These are phyloP conservation scores for Gadus macrocephalus DNA, from an alignment of 2,113 vertebrate genomes.

Conservation along the genomic window DNA sequence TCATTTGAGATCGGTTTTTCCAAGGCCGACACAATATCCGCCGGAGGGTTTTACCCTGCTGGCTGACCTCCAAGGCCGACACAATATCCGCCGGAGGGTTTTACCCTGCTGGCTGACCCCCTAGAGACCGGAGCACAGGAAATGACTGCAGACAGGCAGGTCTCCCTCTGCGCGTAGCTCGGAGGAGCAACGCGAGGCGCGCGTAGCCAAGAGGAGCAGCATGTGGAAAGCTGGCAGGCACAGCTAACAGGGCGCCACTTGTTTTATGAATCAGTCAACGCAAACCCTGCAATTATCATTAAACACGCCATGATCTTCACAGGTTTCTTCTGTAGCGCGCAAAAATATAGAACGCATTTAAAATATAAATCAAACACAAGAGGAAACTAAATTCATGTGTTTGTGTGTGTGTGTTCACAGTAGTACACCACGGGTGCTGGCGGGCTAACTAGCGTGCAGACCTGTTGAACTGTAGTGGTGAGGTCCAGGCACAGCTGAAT, in stretches of 20 bases:
- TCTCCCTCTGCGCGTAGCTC: conserved; percentile 39
- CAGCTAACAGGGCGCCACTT: conserved; percentile 40
- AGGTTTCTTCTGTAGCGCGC: conserved; percentile 57
- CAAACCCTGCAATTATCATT: conserved; percentile 44
- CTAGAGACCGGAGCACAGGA: conserved; percentile 2
- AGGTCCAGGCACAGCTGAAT: conserved; percentile 96
- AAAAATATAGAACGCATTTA: conserved; percentile 25
- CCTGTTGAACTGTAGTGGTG: conserved; percentile 97
- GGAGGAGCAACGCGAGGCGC: conserved; percentile 55
- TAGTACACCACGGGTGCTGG: conserved; percentile 18
- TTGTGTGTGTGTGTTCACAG: conserved; percentile 16
- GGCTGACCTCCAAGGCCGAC: too few relatives aligned
- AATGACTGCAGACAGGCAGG: conserved; percentile 32
- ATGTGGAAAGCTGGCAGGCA: conserved; percentile 51
- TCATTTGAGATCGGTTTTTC: too few relatives aligned
- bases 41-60: too few relatives aligned
- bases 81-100: too few relatives aligned
- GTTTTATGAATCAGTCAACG: conserved; percentile 61
- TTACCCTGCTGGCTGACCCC: too few relatives aligned
- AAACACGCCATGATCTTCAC: conserved; percentile 36
- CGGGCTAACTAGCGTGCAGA: conserved; percentile 62
- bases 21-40: too few relatives aligned
- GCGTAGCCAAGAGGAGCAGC: conserved; percentile 49
- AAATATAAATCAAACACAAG: conserved; percentile 51
- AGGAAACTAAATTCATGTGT: conserved; percentile 52